phyloP scores from a whole-genome alignment of 30 jellyfish, hydroid and myxozoan species.

The Nemopilema nomurai region DNA sequence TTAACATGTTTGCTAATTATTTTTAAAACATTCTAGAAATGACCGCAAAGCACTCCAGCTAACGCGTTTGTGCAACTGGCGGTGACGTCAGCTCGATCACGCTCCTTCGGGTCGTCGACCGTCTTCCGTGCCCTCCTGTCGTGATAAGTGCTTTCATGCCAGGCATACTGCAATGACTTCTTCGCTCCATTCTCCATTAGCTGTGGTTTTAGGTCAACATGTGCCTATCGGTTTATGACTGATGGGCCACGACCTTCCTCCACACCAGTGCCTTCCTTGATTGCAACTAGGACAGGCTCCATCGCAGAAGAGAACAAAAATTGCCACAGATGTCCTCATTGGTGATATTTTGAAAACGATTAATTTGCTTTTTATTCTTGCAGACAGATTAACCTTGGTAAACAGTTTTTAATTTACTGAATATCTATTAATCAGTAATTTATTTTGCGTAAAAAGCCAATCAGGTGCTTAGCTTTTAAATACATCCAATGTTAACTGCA shows the following conservation, averaged over 20 bases:
- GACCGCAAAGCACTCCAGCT: background rate
- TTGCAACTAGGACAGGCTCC: background rate
- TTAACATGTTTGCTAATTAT: background rate
- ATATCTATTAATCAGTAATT: slow-evolving; percentile 51
- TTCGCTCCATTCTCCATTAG: background rate
- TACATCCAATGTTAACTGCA: slow-evolving; percentile 53
- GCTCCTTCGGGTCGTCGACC: background rate
- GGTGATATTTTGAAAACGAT: slow-evolving; percentile 45
- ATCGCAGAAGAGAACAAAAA: background rate
- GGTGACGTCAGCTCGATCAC: slow-evolving; percentile 12
- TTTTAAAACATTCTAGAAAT: background rate
- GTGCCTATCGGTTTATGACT: background rate
- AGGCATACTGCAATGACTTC: background rate
- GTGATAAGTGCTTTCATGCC: background rate
- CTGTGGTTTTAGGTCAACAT: background rate
- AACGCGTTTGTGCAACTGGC: background rate
- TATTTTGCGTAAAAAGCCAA: slow-evolving; percentile 59
- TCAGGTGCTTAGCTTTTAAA: slow-evolving; percentile 63
- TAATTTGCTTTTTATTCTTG: slow-evolving; percentile 21
- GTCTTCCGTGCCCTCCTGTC: background rate
- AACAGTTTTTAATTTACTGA: slow-evolving; percentile 63
- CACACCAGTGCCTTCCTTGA: background rate
- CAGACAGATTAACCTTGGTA: slow-evolving; percentile 51
- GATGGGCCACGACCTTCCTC: background rate
- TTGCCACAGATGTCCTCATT: slow-evolving; percentile 66